Evolutionary conservation across 2,888 invertebrate species (phyloP).

Genomic region (Dysmachus trigonus): DNA sequence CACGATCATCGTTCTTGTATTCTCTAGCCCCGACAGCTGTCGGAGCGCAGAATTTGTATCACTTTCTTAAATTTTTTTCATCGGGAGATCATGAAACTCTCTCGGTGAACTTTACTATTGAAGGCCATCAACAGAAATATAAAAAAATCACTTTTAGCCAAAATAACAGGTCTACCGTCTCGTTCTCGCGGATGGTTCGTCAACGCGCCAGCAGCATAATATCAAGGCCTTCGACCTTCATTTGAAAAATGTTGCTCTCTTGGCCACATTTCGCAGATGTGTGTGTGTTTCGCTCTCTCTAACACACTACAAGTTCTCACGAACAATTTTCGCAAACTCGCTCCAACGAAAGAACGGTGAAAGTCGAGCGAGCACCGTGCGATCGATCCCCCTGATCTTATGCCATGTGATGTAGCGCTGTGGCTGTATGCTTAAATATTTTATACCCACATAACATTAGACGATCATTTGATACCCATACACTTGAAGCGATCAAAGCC

Average conservation of each 20-base stretch:
- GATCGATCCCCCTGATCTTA: constrained; percentile 4
- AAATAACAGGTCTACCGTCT: not conserved
- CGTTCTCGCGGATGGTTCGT: not conserved
- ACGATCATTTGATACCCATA: not conserved
- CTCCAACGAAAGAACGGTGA: constrained; percentile 21
- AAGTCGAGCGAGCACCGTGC: constrained; percentile 25
- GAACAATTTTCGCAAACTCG: not conserved
- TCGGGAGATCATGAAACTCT: constrained; percentile 26
- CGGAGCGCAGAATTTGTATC: constrained; percentile 1
- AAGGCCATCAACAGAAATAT: constrained; percentile 4
- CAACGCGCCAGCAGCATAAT: not conserved
- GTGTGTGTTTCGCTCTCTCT: not conserved
- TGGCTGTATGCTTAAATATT: not conserved
- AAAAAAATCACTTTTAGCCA: not conserved
- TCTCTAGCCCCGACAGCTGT: not conserved
- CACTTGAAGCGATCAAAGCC: not conserved
- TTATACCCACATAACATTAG: not conserved
- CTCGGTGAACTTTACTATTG: constrained; percentile 27
- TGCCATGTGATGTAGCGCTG: not conserved
- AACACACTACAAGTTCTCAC: not conserved
- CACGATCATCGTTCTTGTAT: not conserved
- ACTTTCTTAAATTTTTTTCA: constrained; percentile 15
- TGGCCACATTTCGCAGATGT: not conserved
- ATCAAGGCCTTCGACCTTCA: constrained; percentile 41
- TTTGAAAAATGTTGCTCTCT: constrained; percentile 33